Evolutionary conservation across 2,888 invertebrate genomes (phyloP).

Genomic region (Agrotis clavis): DNA sequence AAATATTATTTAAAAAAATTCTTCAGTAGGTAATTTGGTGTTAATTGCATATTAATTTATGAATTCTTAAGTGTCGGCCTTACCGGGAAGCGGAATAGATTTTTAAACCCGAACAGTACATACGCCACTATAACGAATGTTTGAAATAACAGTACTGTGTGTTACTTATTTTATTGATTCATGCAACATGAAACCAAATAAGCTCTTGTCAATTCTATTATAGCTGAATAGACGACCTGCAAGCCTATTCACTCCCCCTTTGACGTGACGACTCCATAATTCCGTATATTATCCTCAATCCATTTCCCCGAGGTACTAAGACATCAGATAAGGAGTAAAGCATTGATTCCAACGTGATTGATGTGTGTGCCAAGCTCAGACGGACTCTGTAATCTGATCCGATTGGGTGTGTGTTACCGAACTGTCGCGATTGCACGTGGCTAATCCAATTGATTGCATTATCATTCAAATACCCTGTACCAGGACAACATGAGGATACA

Average conservation of each 20-base stretch:
- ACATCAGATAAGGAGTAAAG: slow-evolving; percentile 72
- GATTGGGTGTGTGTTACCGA: slow-evolving; percentile 68
- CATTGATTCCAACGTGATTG: slow-evolving; percentile 80
- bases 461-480: slow-evolving; percentile 56
- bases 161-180: neutral
- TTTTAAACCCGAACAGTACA: neutral
- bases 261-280: slow-evolving; percentile 25
- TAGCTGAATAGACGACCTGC: neutral
- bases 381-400: slow-evolving; percentile 74
- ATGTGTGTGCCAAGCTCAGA: slow-evolving; percentile 73
- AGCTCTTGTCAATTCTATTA: neutral
- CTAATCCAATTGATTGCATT: slow-evolving; percentile 73
- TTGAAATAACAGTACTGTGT: neutral
- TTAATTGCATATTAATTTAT: neutral
- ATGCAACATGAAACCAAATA: neutral
- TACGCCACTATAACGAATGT: neutral
- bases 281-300: slow-evolving; percentile 30
- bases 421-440: slow-evolving; percentile 60
- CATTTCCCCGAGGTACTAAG: slow-evolving; percentile 53
- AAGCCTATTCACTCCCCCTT: slow-evolving; percentile 4
- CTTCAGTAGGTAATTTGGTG: slow-evolving; percentile 2
- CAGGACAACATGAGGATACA: slow-evolving; percentile 35
- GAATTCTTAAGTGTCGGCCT: neutral
- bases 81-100: neutral
- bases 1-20: slow-evolving; percentile 42